phyloP scores from a whole-genome alignment of 2,113 vertebrate species.

The Nipponia nippon region DNA sequence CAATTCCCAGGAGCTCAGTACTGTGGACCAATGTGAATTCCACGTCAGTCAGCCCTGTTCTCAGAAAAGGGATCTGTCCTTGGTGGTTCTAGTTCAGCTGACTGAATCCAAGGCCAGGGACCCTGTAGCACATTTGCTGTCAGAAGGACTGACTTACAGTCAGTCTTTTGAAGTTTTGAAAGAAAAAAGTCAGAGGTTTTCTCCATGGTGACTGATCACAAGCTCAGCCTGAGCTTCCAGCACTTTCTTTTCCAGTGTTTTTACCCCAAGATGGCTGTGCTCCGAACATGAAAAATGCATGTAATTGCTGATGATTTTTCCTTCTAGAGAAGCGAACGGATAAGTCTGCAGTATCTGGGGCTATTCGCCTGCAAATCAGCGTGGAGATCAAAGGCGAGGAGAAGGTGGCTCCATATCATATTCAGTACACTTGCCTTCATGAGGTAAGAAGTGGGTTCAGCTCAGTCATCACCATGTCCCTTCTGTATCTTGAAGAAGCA shows the following conservation, averaged over 20 bases:
- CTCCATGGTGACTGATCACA: not conserved
- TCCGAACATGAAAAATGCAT: not conserved
- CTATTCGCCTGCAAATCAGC: slow-evolving; percentile 93
- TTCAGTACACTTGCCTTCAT: slow-evolving; percentile 96
- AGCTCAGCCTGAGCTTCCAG: not conserved
- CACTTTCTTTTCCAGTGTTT: not conserved
- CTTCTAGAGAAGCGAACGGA: slow-evolving; percentile 93
- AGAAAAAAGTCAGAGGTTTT: not conserved
- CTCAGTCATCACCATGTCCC: not conserved
- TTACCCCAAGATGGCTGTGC: not conserved
- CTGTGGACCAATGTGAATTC: not conserved
- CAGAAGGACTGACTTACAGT: not conserved
- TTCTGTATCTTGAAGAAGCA: not conserved
- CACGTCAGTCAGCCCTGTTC: not conserved
- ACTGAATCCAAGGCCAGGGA: not conserved
- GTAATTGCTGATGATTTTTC: slow-evolving; percentile 21
- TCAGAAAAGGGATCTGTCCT: not conserved
- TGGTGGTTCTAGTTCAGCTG: not conserved
- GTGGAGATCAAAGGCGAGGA: slow-evolving; percentile 98
- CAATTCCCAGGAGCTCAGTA: not conserved
- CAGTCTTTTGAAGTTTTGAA: not conserved
- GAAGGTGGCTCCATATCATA: slow-evolving; percentile 93
- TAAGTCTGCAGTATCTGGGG: slow-evolving; percentile 95
- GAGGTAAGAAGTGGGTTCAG: slow-evolving; percentile 78
- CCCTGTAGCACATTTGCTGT: not conserved